Evolutionary conservation across 2,113 vertebrate genomes (phyloP).

Genomic region (Numenius arquata): DNA sequence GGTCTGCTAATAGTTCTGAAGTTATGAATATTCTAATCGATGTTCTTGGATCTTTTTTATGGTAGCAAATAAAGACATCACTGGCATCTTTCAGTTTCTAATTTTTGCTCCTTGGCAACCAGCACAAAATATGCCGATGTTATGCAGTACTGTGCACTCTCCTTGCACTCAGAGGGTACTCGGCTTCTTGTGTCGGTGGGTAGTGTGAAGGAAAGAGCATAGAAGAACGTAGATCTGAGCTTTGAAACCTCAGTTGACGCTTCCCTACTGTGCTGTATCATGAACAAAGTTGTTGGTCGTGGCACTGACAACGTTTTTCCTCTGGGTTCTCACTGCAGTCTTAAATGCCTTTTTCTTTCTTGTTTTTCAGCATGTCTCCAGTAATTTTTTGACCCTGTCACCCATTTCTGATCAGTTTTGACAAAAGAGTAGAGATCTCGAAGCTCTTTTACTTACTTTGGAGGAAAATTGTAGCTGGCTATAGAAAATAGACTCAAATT

Average conservation of each 20-base stretch:
- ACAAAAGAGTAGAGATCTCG: neutral
- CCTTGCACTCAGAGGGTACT: rapidly evolving
- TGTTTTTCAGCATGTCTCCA: neutral
- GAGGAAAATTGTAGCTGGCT: neutral
- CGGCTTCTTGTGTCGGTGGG: neutral
- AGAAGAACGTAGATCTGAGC: neutral
- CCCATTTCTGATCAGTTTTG: neutral
- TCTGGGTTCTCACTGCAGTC: neutral
- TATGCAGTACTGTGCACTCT: neutral
- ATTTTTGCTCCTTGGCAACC: neutral
- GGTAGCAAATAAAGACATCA: neutral
- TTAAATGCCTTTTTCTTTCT: neutral
- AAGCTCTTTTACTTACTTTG: neutral
- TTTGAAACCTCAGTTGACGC: neutral
- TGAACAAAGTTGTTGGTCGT: neutral
- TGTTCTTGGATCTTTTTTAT: neutral
- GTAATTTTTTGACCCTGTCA: neutral
- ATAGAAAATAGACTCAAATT: neutral
- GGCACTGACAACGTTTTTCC: neutral
- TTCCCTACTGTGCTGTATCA: neutral
- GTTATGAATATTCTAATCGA: neutral
- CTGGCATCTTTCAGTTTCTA: neutral
- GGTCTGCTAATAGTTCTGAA: neutral
- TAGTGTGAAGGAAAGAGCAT: neutral
- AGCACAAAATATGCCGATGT: neutral